phyloP scores from a whole-genome alignment of 53 echinoderm and acorn worm species.

The Holothuria leucospilota region DNA sequence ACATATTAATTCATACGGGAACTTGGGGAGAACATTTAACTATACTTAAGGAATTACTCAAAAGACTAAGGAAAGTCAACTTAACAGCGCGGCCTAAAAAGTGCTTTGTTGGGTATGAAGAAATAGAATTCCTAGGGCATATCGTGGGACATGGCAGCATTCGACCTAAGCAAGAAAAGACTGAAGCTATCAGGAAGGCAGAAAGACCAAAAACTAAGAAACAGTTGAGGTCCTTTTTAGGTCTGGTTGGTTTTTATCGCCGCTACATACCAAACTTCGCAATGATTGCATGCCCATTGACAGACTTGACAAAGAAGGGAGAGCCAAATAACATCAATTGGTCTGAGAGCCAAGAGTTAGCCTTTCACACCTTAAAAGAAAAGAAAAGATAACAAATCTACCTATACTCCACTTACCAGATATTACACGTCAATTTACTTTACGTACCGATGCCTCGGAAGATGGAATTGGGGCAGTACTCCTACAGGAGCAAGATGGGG shows the following conservation, averaged over 20 bases:
- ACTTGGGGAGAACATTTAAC: slow-evolving; percentile 38
- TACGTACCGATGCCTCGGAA: slow-evolving; percentile 49
- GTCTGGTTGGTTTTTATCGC: slow-evolving; percentile 43
- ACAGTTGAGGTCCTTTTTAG: slow-evolving; percentile 33
- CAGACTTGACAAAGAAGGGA: slow-evolving; percentile 41
- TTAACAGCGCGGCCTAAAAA: slow-evolving; percentile 45
- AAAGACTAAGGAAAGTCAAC: neutral
- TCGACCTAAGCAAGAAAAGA: neutral
- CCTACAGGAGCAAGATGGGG: slow-evolving; percentile 17
- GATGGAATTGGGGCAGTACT: slow-evolving; percentile 57
- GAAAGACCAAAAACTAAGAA: slow-evolving; percentile 33
- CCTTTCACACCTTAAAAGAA: slow-evolving; percentile 48
- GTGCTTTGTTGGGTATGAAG: slow-evolving; percentile 31
- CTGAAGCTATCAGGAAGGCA: slow-evolving; percentile 6
- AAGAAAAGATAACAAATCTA: neutral
- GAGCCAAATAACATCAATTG: slow-evolving; percentile 2
- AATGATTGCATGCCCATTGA: slow-evolving; percentile 34
- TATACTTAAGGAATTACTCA: neutral
- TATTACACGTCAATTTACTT: neutral
- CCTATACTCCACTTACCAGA: slow-evolving; percentile 49
- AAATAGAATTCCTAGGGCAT: slow-evolving; percentile 47
- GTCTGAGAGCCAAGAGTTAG: neutral
- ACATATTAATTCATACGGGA: slow-evolving; percentile 6
- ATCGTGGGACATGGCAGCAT: slow-evolving; percentile 20
- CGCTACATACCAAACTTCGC: slow-evolving; percentile 49